A percentile compares a stretch with the other conserved stretches of the same genome.
Evolutionary conservation across 2,888 invertebrate species (phyloP).

Genomic region (Drosophila suboccidentalis): DNA sequence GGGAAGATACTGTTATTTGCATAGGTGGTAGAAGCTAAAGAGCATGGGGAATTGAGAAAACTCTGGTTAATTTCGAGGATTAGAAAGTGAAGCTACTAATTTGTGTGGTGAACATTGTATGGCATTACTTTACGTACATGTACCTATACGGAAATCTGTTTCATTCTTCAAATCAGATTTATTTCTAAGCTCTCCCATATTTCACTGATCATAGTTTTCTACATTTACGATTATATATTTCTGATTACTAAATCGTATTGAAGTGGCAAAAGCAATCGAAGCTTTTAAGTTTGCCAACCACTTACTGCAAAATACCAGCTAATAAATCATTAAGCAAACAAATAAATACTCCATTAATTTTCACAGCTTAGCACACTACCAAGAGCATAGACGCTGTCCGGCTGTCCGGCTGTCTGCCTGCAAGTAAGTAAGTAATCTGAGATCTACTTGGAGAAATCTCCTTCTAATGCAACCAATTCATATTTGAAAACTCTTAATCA

Average conservation of each 20-base stretch:
- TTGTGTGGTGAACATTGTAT: not conserved
- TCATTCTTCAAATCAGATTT: not conserved
- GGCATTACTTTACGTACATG: not conserved
- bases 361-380: conserved; percentile 65
- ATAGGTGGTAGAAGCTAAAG: conserved; percentile 39
- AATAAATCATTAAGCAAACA: conserved; percentile 75
- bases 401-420: conserved; percentile 4
- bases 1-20: conserved; percentile 31
- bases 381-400: conserved; percentile 6
- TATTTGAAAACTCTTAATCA: conserved; percentile 71
- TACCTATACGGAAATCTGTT: not conserved
- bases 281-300: conserved; percentile 25
- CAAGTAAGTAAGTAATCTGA: conserved; percentile 28
- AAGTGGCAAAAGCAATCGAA: not conserved
- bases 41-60: conserved; percentile 36
- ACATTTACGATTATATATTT: not conserved
- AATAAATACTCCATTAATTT: conserved; percentile 79
- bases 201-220: not conserved
- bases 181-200: not conserved
- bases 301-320: conserved; percentile 46
- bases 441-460: conserved; percentile 31
- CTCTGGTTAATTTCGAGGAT: conserved; percentile 12
- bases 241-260: not conserved
- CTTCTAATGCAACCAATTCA: conserved; percentile 66
- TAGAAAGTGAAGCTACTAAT: conserved; percentile 9